Base-by-base conservation (phyloP, 2,797 vertebrate genomes). In the Todus mexicanus region DNA sequence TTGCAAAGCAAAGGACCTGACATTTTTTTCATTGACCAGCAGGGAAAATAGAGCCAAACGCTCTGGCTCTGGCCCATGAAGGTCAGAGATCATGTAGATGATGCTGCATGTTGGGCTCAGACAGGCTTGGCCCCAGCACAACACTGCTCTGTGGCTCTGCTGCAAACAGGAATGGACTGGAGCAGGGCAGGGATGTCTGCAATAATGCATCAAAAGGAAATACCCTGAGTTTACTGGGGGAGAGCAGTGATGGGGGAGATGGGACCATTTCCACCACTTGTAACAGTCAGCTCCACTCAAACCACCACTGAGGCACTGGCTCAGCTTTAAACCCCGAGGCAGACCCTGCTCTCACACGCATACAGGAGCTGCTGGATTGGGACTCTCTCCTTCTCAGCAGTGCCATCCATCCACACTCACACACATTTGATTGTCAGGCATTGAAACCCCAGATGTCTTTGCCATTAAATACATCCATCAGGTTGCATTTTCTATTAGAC, bases 401-500 rank as follows among this genome's bases (percentile, higher is more conserved):
- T 45, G 26, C 69, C 56, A 16, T 45, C 7, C 65, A 27, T 47
- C 26, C 64, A 21, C 45, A 26, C 33, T 8, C 33, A 53, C 27
- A 31, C 29, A 18, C 29, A 10, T 45, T 78, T 76, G 63, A 88
- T 53, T 88, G 65, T 83, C 89, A 91, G 91, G 69, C 59, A 29
- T 1, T 69, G 76, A 95, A 88, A 77, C 35, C 47, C 25, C 33
- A 23, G 35, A 37, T 75, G 72, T 85, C 86, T 75, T 64, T 25
- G 22, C 73, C 27, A 2, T 77, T 71, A 82, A 74, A 54, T 33
- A 47, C 33, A 66, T 72, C 64, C 72, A 81, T 86, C 87, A 81
- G 63, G 64, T 51, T 59, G 79, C 63, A 81, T 91, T 96, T 94
- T 92, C 90, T 92, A 35, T 90, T 43, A 86, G 82, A 29, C 66